phyloP scores from a whole-genome alignment of 1,140 invertebrate genomes.

The Polypedilum pembai region DNA sequence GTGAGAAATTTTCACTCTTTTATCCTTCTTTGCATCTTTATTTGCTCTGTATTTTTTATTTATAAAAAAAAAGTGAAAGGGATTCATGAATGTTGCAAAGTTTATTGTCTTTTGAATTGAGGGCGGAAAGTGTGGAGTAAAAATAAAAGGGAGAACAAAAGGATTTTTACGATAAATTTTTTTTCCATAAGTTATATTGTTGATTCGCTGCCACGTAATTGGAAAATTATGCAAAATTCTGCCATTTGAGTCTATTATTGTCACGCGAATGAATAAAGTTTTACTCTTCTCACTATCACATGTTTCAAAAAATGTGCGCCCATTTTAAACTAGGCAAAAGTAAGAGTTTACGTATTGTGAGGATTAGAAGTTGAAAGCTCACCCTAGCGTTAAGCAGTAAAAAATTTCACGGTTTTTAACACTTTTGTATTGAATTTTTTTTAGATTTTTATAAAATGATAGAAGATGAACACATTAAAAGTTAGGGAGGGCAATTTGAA shows the following conservation, averaged over 20 bases:
- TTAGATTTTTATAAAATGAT: neutral
- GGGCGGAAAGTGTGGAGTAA: neutral
- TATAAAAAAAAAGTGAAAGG: neutral
- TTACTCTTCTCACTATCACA: neutral
- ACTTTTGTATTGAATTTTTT: slow-evolving; percentile 9
- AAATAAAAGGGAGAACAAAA: neutral
- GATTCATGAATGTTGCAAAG: neutral
- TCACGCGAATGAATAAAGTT: neutral
- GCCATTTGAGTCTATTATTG: neutral
- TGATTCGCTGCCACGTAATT: slow-evolving; percentile 1
- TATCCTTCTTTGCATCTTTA: no score
- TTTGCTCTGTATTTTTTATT: neutral
- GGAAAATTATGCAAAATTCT: neutral
- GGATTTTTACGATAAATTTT: slow-evolving; percentile 7
- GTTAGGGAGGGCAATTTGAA: neutral
- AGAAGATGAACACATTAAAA: slow-evolving; percentile 8
- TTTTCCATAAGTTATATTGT: neutral
- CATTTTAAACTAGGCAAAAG: neutral
- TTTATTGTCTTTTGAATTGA: neutral
- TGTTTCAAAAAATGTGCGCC: neutral
- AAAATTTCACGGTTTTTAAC: slow-evolving; percentile 28
- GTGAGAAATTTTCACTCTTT: neutral
- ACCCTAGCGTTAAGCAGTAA: neutral
- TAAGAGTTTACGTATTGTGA: neutral
- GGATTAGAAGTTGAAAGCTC: slow-evolving; percentile 21